Evolutionary conservation across 2,888 invertebrate species (phyloP).

Genomic region (Drosophila melanosoma): DNA sequence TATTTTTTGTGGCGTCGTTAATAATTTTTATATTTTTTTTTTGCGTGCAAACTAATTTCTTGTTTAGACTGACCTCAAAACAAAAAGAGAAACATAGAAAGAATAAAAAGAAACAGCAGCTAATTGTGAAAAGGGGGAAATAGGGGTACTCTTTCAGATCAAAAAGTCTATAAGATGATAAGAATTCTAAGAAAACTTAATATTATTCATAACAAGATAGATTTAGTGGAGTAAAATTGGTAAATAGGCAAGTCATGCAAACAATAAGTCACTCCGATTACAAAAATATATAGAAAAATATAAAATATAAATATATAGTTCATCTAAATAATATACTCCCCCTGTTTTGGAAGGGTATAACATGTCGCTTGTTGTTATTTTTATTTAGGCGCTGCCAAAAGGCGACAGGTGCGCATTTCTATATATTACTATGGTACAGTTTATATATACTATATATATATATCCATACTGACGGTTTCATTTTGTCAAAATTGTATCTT

Average conservation of each 20-base stretch:
- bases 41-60: conserved; percentile 45
- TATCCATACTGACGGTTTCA: conserved; percentile 52
- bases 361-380: conserved; percentile 76
- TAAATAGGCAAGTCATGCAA: not conserved
- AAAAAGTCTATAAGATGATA: not conserved
- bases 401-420: conserved; percentile 73
- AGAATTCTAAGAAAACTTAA: not conserved
- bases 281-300: not conserved
- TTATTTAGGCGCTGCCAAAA: conserved; percentile 67
- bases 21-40: conserved; percentile 54
- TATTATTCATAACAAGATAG: not conserved
- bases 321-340: too few relatives aligned
- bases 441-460: conserved; percentile 29
- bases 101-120: conserved; percentile 21
- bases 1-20: conserved; percentile 69
- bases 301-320: not conserved
- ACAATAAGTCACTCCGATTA: not conserved
- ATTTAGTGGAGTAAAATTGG: not conserved
- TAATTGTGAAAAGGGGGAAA: not conserved
- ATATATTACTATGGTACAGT: conserved; percentile 33
- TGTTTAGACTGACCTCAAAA: conserved; percentile 73
- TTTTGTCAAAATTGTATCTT: conserved; percentile 39
- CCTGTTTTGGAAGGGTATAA: conserved; percentile 4
- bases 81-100: conserved; percentile 13
- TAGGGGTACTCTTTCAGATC: not conserved